These are phyloP conservation scores for Sylvia atricapilla DNA, from an alignment of 2,113 vertebrate genomes.

Conservation along the genomic window DNA sequence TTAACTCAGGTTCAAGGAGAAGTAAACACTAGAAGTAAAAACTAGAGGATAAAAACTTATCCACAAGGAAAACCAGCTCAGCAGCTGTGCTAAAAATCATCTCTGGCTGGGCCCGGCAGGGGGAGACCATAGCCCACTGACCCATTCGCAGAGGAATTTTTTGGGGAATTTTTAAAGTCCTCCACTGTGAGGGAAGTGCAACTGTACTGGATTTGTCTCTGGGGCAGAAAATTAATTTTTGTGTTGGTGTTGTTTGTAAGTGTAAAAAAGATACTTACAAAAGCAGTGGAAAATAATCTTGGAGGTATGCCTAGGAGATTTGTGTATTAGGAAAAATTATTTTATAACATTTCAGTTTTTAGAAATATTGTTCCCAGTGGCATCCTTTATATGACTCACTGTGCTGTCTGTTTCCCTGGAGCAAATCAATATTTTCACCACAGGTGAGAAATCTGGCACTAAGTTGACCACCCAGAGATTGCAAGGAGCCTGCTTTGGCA, in stretches of 20 bases:
- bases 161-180: neutral
- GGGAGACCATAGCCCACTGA: neutral
- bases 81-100: neutral
- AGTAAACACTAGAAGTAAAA: neutral
- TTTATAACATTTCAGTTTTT: neutral
- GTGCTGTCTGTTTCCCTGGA: neutral
- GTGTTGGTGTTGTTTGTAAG: neutral
- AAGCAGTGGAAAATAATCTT: neutral
- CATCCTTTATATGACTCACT: neutral
- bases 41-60: neutral
- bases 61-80: neutral
- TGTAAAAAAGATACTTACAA: neutral
- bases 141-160: neutral
- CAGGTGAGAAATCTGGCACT: neutral
- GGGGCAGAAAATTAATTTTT: neutral
- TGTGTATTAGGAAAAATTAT: neutral
- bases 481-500: neutral
- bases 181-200: neutral
- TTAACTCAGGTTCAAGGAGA: neutral
- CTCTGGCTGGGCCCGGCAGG: neutral
- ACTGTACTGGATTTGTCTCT: neutral
- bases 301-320: neutral
- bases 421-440: neutral
- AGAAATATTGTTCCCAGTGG: neutral
- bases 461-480: neutral